Conservation (phyloP, 1,140 invertebrate species). For the Conus ventricosus region DNA sequence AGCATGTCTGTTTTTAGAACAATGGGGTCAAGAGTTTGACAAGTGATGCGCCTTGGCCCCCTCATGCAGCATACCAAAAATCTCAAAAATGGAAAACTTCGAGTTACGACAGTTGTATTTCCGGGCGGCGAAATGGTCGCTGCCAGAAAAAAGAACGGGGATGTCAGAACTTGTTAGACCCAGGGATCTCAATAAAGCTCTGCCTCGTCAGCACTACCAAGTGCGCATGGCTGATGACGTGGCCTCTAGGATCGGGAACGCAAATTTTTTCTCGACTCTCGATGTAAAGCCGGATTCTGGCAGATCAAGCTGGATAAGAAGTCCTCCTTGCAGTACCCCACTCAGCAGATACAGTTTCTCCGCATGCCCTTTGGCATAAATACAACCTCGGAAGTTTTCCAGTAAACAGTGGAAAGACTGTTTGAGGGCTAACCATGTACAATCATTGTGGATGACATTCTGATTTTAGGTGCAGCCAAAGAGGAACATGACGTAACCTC, state of each 20-base stretch:
- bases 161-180: too few relatives aligned
- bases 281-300: slow-evolving; percentile 3
- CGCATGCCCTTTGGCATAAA: slow-evolving; percentile 14
- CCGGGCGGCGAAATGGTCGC: too few relatives aligned
- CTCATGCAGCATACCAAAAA: too few relatives aligned
- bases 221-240: too few relatives aligned
- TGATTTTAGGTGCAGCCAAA: not conserved
- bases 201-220: too few relatives aligned
- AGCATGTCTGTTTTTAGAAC: too few relatives aligned
- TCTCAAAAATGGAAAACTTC: too few relatives aligned
- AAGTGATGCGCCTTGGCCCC: too few relatives aligned
- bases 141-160: too few relatives aligned
- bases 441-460: slow-evolving; percentile 8
- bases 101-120: too few relatives aligned
- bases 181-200: too few relatives aligned
- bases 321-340: not conserved
- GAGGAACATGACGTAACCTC: not conserved
- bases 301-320: slow-evolving; percentile 1
- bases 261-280: not conserved
- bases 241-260: not conserved
- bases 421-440: not conserved
- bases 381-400: not conserved
- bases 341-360: slow-evolving; percentile 8
- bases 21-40: too few relatives aligned
- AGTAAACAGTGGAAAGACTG: slow-evolving; percentile 3